Percentiles rank a stretch among this genome's conserved stretches.
Conservation (phyloP, 2,888 invertebrate genomes). For the Noctua comes region DNA sequence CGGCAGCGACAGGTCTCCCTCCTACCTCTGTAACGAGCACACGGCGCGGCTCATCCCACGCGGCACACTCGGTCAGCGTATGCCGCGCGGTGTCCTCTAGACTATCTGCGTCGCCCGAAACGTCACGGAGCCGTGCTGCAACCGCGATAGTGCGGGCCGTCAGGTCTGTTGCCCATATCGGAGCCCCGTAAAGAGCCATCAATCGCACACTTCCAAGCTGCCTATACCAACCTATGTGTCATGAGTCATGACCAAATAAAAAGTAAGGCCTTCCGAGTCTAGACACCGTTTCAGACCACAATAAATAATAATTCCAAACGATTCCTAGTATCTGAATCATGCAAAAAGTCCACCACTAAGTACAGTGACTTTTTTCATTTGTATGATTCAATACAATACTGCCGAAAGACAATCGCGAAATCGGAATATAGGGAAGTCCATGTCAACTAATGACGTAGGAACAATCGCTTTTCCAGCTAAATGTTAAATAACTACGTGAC, state of each 20-base stretch:
- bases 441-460: not conserved
- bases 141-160: too few species aligned
- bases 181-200: too few species aligned
- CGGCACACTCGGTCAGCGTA: too few species aligned
- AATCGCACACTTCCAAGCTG: not conserved
- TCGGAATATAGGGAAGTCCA: not conserved
- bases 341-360: not conserved
- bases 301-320: not conserved
- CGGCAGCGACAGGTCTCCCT: too few species aligned
- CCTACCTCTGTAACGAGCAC: too few species aligned
- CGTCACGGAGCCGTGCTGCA: too few species aligned
- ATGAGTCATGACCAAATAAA: not conserved
- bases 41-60: too few species aligned
- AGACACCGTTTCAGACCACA: not conserved
- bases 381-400: not conserved
- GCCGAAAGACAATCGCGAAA: not conserved
- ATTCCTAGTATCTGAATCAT: constrained; percentile 2
- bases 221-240: not conserved
- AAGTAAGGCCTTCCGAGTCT: not conserved
- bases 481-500: not conserved
- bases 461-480: not conserved
- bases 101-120: too few species aligned
- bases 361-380: not conserved
- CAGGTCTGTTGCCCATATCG: too few species aligned
- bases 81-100: too few species aligned